Percentiles rank a stretch among this genome's conserved stretches.
Evolutionary conservation across 2,888 invertebrate species (phyloP).

Genomic region (Standfussiana lucernea): DNA sequence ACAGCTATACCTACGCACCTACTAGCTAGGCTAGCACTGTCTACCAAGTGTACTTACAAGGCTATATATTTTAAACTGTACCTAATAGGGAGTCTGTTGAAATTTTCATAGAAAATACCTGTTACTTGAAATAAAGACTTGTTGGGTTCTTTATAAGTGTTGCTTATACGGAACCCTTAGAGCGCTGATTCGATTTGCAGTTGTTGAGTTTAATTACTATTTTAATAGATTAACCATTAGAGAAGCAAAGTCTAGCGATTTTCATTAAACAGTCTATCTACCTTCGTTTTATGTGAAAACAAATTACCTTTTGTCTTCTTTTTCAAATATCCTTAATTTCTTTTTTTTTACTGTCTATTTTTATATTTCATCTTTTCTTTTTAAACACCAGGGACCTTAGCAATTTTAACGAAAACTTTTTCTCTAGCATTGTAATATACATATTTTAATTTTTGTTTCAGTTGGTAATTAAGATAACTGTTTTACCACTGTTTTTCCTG

Average conservation of each 20-base stretch:
- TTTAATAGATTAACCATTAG: background rate
- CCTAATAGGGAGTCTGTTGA: background rate
- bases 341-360: slow-evolving; percentile 1
- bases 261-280: slow-evolving; percentile 17
- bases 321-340: slow-evolving; percentile 14
- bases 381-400: background rate
- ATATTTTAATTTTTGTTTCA: background rate
- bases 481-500: no score
- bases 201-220: background rate
- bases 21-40: fast-evolving
- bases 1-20: background rate
- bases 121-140: no score
- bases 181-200: background rate
- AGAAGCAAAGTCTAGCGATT: background rate
- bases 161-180: background rate
- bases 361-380: background rate
- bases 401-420: background rate
- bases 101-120: background rate
- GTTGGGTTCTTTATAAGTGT: background rate
- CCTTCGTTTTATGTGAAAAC: slow-evolving; percentile 14
- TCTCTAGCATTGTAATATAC: background rate
- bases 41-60: background rate
- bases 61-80: background rate
- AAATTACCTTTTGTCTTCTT: slow-evolving; percentile 23
- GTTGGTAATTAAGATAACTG: background rate